Evolutionary conservation across 2,888 invertebrate genomes (phyloP).

Genomic region (Hyposoter didymator): DNA sequence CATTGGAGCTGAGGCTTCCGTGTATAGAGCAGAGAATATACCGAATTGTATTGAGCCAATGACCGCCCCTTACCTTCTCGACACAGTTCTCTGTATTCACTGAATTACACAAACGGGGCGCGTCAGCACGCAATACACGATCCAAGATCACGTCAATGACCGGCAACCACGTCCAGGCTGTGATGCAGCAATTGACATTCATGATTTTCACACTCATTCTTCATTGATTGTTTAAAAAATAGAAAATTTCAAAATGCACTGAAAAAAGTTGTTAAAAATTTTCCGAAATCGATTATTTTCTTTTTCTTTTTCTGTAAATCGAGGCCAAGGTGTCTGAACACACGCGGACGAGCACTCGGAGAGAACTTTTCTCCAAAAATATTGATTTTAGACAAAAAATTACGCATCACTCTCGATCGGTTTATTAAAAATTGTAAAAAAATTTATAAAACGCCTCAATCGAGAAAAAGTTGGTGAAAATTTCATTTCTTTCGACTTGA

Average conservation of each 20-base stretch:
- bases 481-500: too few species aligned
- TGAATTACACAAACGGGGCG: constrained; percentile 34
- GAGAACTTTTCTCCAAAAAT: background rate
- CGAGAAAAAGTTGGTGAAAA: too few species aligned
- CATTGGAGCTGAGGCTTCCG: constrained; percentile 34
- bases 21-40: background rate
- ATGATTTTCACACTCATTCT: background rate
- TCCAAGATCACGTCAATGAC: constrained; percentile 29
- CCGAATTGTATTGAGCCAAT: background rate
- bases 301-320: background rate
- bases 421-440: too few species aligned
- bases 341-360: background rate
- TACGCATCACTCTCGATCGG: background rate
- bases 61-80: constrained; percentile 1
- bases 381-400: background rate
- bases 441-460: too few species aligned
- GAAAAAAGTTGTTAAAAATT: background rate
- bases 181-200: background rate
- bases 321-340: background rate
- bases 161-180: background rate
- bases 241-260: background rate
- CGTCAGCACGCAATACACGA: constrained; percentile 11
- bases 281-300: background rate
- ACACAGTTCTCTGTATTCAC: constrained; percentile 11
- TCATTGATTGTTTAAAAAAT: background rate